Evolutionary conservation across 1,140 invertebrate species (phyloP).

Genomic region (Steinernema feltiae): DNA sequence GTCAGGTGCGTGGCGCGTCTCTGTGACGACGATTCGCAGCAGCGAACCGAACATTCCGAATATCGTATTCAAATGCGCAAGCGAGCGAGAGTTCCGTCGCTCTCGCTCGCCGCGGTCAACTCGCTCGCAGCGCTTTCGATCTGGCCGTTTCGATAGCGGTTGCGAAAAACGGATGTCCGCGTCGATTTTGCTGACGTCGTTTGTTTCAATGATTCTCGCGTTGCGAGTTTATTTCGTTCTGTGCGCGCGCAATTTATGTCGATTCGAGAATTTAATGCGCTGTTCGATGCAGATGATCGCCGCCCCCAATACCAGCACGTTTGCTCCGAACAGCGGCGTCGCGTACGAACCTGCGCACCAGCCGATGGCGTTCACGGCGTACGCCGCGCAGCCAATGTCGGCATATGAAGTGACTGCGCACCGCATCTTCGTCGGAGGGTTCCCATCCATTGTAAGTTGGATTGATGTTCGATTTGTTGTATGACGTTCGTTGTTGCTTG

Average conservation of each 20-base stretch:
- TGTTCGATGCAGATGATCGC: background rate
- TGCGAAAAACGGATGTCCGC: too few relatives aligned
- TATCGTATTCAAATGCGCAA: too few relatives aligned
- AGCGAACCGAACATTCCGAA: too few relatives aligned
- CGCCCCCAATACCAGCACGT: background rate
- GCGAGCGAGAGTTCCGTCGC: too few relatives aligned
- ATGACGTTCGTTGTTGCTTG: background rate
- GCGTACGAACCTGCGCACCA: background rate
- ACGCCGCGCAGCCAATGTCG: constrained; percentile 12
- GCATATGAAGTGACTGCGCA: constrained; percentile 24
- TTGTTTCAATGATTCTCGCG: background rate
- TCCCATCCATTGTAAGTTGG: constrained; percentile 18
- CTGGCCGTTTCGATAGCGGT: too few relatives aligned
- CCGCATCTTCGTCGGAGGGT: constrained; percentile 27
- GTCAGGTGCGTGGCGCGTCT: too few relatives aligned
- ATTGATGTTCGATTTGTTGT: background rate
- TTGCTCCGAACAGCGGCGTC: background rate
- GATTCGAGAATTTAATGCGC: too few relatives aligned
- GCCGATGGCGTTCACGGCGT: background rate
- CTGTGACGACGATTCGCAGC: too few relatives aligned
- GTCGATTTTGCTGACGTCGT: background rate
- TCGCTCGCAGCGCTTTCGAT: too few relatives aligned
- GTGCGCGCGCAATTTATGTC: background rate
- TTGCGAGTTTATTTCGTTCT: background rate
- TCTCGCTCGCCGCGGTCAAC: too few relatives aligned